These are phyloP conservation scores for Neria commutata DNA, from an alignment of 2,888 invertebrate genomes.

Conservation along the genomic window DNA sequence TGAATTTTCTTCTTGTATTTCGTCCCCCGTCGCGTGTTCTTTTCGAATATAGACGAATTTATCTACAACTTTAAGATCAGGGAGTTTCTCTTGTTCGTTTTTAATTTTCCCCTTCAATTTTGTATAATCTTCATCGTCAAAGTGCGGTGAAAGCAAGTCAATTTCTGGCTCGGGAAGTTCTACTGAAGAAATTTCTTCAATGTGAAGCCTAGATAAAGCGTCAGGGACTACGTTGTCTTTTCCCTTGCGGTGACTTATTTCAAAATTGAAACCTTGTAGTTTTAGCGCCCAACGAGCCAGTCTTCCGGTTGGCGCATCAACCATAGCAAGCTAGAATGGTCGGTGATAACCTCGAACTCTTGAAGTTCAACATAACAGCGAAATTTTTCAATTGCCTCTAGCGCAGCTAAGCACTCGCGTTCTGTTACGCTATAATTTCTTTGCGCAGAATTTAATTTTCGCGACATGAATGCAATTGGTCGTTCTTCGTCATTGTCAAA, in stretches of 20 bases:
- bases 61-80: background rate
- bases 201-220: slow-evolving; percentile 8
- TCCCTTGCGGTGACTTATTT: slow-evolving; percentile 9
- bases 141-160: slow-evolving; percentile 1
- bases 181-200: background rate
- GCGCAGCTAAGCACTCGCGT: slow-evolving; percentile 18
- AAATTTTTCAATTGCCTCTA: slow-evolving; percentile 21
- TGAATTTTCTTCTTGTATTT: background rate
- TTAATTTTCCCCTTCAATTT: background rate
- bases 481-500: slow-evolving; percentile 6
- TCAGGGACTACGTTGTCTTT: slow-evolving; percentile 15
- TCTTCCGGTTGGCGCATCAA: slow-evolving; percentile 10
- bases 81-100: background rate
- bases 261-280: slow-evolving; percentile 8
- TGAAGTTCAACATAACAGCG: slow-evolving; percentile 21
- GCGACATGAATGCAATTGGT: slow-evolving; percentile 22
- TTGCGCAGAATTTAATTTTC: slow-evolving; percentile 10
- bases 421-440: slow-evolving; percentile 17
- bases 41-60: slow-evolving; percentile 1
- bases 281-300: slow-evolving; percentile 13
- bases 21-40: background rate
- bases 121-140: slow-evolving; percentile 7
- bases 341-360: slow-evolving; percentile 15
- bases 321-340: slow-evolving; percentile 23
- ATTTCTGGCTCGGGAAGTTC: slow-evolving; percentile 4